Evolutionary conservation across 2,113 vertebrate species (phyloP), one percentile per base, ranked within the genome.

Genomic region (Cephalopholis sonnerati): DNA sequence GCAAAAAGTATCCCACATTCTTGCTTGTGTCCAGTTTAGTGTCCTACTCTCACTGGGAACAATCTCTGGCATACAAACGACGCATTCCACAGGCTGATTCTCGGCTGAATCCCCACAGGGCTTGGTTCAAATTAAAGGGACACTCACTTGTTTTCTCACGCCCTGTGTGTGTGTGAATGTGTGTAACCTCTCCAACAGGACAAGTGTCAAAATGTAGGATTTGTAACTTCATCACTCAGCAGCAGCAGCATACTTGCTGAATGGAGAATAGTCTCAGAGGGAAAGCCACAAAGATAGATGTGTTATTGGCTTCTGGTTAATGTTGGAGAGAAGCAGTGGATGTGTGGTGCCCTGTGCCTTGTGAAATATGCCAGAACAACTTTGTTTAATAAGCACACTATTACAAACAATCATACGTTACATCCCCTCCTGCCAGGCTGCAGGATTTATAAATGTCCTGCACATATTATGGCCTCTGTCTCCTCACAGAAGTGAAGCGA

Each of bases 61-160:
- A 92, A 92, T 91, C 91, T 92, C 83, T 91, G 91, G 91, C 93
- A 90, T 69, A 93, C 91, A 89, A 85, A 88, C 93, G 81, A 78
- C 89, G 92, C 94, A 95, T 95, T 94, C 95, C 95, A 85, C 92
- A 91, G 92, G 79, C 93, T 77, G 86, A 63, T 70, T 72, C 85
- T 79, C 73, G 75, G 85, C 82, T 87, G 85, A 87, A 84, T 92
- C 92, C 86, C 91, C 80, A 67, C 93, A 73, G 93, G 89, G 87
- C 87, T 88, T 17, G 85, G 81, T 74, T 79, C 89, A 59, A 77
- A 80, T 95, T 95, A 95, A 95, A 95, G 95, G 93, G 90, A 85
- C 90, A 95, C 90, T 82, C 88, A 88, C 91, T 90, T 44, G 63
- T 91, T 93, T 91, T 88, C 79, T 79, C 69, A 50, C 76, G 67